These are phyloP conservation scores for Sebastes wilsoni DNA, from an alignment of 2,797 vertebrate species.

Conservation along the genomic window DNA sequence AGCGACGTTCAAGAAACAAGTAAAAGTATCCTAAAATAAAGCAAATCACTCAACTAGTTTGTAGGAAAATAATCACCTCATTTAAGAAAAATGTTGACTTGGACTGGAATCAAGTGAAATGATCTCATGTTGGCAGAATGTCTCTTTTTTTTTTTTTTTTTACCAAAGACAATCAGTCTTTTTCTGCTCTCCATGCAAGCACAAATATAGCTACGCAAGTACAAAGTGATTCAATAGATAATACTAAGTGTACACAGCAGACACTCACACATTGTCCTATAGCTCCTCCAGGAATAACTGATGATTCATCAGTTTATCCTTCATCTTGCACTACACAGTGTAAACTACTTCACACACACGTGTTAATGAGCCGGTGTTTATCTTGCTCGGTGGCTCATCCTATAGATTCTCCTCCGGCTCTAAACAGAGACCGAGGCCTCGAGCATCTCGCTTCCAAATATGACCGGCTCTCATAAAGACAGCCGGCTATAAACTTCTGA, in stretches of 20 bases:
- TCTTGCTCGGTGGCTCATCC: conserved; percentile 9
- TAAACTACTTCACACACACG: conserved; percentile 1
- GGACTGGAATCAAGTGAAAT: conserved; percentile 15
- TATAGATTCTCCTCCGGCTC: conserved; percentile 11
- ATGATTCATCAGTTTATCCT: conserved; percentile 25
- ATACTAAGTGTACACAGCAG: not conserved
- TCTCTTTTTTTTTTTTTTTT: conserved; percentile 16
- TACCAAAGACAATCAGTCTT: conserved; percentile 1
- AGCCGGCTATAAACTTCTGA: not conserved
- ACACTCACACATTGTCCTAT: not conserved
- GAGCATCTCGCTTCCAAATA: conserved; percentile 28
- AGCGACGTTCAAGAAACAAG: not conserved
- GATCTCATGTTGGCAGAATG: conserved; percentile 42
- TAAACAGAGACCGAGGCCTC: conserved; percentile 13
- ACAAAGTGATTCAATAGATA: not conserved
- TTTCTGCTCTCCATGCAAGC: not conserved
- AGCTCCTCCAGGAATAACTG: not conserved
- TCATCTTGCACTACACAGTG: not conserved
- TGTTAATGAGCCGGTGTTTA: conserved; percentile 34
- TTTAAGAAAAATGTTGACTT: conserved; percentile 27
- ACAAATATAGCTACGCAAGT: conserved; percentile 5
- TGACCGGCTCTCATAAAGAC: conserved; percentile 22
- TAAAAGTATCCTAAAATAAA: conserved; percentile 18
- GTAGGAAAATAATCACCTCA: conserved; percentile 18
- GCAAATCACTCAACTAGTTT: conserved; percentile 20